These are phyloP conservation scores for Parnassius orleans DNA, from an alignment of 2,888 invertebrate genomes.

Conservation along the genomic window DNA sequence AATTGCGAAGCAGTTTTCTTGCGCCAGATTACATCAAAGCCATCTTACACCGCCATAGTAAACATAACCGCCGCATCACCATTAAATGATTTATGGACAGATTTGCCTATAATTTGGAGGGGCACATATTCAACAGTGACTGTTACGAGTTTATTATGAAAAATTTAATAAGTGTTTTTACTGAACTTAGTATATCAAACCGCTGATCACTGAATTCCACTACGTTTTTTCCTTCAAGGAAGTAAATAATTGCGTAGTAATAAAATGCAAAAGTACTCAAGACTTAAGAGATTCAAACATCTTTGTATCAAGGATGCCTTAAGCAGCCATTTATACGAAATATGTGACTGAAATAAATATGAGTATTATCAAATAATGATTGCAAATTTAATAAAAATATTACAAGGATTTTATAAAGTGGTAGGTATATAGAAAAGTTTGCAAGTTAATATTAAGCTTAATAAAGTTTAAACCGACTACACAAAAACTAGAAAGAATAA, in stretches of 20 bases:
- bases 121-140: no score
- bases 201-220: background rate
- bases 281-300: constrained; percentile 1
- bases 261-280: background rate
- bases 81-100: no score
- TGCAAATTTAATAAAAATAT: constrained; percentile 2
- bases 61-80: no score
- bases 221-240: background rate
- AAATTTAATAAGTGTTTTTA: no score
- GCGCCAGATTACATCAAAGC: no score
- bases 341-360: constrained; percentile 8
- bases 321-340: background rate
- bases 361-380: background rate
- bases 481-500: no score
- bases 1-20: no score
- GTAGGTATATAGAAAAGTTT: background rate
- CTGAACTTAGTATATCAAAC: no score
- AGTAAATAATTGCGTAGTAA: constrained; percentile 4
- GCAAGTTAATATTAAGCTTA: background rate
- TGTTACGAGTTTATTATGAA: no score
- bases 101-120: no score
- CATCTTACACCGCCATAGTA: no score
- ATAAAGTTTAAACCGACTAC: no score
- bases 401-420: background rate
- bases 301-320: background rate